Percentiles rank a stretch among this genome's conserved stretches.
These are phyloP conservation scores for Garrulus glandarius DNA, from an alignment of 2,797 vertebrate species.

Conservation along the genomic window DNA sequence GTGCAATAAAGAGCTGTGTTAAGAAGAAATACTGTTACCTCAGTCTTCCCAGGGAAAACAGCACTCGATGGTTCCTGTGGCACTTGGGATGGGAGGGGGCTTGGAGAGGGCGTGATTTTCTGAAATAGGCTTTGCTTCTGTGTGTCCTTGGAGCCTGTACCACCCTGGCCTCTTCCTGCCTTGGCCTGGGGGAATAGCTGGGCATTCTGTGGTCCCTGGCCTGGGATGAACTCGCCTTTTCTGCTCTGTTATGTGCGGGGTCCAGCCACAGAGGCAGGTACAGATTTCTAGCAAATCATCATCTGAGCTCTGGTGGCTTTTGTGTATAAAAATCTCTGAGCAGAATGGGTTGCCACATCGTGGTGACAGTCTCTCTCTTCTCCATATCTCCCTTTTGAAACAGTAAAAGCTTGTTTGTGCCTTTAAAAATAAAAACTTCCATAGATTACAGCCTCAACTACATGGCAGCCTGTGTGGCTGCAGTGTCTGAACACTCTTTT, in stretches of 20 bases:
- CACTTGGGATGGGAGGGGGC: background rate
- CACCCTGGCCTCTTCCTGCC: background rate
- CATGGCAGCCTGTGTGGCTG: background rate
- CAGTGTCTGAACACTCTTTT: background rate
- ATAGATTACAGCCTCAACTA: background rate
- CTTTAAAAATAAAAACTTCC: background rate
- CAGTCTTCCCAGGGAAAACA: background rate
- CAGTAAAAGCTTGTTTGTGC: background rate
- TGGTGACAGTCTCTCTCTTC: background rate
- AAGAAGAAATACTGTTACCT: background rate
- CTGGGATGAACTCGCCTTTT: background rate
- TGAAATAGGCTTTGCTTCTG: background rate
- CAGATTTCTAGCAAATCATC: background rate
- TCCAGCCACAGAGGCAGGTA: background rate
- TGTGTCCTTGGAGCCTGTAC: background rate
- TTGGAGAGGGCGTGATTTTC: background rate
- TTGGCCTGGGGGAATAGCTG: background rate
- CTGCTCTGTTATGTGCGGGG: background rate
- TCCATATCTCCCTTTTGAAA: background rate
- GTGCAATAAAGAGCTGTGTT: background rate
- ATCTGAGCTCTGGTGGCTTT: background rate
- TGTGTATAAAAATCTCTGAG: background rate
- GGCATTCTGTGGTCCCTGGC: background rate
- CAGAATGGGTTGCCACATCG: background rate
- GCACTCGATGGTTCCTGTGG: background rate